phyloP scores from a whole-genome alignment of 2,888 invertebrate genomes.

The Campaea margaritaria region DNA sequence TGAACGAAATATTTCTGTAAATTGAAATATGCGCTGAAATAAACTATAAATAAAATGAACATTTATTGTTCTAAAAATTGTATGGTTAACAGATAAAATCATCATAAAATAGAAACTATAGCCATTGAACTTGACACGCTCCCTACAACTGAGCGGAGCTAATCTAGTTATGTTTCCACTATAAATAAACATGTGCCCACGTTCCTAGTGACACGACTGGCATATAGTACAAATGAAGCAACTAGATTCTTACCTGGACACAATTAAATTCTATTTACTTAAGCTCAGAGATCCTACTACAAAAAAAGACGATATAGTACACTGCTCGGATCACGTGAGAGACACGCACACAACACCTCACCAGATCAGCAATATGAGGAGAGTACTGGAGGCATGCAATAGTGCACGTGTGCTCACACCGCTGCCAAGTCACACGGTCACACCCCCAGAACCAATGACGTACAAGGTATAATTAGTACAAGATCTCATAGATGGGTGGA shows the following conservation, averaged over 20 bases:
- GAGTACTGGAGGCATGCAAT: slow-evolving; percentile 35
- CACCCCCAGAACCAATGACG: slow-evolving; percentile 53
- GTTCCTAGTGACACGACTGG: background rate
- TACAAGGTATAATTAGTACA: slow-evolving; percentile 26
- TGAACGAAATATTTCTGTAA: too few species aligned
- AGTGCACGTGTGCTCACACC: slow-evolving; percentile 48
- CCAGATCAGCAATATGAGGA: slow-evolving; percentile 36
- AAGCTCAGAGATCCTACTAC: too few species aligned
- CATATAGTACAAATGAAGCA: background rate
- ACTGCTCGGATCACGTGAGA: slow-evolving; percentile 41
- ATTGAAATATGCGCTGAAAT: too few species aligned
- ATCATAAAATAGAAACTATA: background rate
- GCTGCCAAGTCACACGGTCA: slow-evolving; percentile 54
- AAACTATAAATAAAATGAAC: too few species aligned
- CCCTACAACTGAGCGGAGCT: background rate
- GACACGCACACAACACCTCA: slow-evolving; percentile 18
- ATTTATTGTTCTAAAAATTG: too few species aligned
- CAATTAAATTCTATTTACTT: too few species aligned
- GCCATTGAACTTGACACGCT: slow-evolving; percentile 14
- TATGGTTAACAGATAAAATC: too few species aligned
- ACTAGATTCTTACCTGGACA: background rate
- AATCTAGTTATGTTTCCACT: slow-evolving; percentile 8
- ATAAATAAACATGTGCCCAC: slow-evolving; percentile 15
- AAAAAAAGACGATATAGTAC: background rate
- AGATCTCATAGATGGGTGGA: background rate